phyloP scores from a whole-genome alignment of 2,888 invertebrate genomes.

The Anoplius nigerrimus region DNA sequence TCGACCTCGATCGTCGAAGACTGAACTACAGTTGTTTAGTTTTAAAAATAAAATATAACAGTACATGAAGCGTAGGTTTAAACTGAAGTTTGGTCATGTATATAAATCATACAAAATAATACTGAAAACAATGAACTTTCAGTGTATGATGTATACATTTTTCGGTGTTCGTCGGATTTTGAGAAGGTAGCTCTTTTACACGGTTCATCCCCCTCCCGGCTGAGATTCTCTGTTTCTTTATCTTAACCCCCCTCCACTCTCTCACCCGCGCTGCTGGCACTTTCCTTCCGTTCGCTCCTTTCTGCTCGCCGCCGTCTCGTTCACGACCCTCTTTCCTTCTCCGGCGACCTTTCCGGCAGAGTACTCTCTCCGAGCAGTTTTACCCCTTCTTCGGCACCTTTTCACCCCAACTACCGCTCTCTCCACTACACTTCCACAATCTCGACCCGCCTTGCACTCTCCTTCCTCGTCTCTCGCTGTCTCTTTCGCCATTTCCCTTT shows the following conservation, averaged over 20 bases:
- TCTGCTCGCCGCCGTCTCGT: background rate
- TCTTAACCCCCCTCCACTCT: background rate
- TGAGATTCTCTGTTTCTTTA: background rate
- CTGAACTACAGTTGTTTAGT: too few species aligned
- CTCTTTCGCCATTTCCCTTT: background rate
- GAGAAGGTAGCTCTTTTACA: too few species aligned
- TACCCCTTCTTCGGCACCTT: background rate
- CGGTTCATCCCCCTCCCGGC: background rate
- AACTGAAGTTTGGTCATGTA: too few species aligned
- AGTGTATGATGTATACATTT: too few species aligned
- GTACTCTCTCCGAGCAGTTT: background rate
- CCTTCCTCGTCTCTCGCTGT: background rate
- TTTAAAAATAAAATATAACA: too few species aligned
- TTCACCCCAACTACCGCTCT: background rate
- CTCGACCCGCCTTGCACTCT: background rate
- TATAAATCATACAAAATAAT: too few species aligned
- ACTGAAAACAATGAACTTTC: too few species aligned
- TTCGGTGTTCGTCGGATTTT: too few species aligned
- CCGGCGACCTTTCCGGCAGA: background rate
- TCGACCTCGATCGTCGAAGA: too few species aligned
- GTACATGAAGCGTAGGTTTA: too few species aligned
- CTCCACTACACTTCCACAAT: background rate
- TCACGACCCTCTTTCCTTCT: background rate
- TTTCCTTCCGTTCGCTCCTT: background rate
- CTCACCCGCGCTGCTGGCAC: background rate